phyloP scores from a whole-genome alignment of 2,888 invertebrate species.

The Drosophila incognita region DNA sequence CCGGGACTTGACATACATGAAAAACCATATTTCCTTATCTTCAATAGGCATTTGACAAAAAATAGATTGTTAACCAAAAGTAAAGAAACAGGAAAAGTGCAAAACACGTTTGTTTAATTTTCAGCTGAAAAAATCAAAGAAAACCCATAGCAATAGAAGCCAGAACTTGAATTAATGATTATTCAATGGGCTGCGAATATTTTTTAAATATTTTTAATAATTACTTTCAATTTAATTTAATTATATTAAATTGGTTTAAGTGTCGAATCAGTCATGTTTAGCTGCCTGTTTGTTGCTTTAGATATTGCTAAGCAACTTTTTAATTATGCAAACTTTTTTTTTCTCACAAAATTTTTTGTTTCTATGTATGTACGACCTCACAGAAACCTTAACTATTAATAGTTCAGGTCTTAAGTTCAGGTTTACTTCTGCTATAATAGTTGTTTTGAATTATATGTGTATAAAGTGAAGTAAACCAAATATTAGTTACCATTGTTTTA shows the following conservation, averaged over 20 bases:
- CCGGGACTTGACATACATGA: background rate
- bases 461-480: too few species aligned
- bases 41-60: too few species aligned
- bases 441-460: background rate
- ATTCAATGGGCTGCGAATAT: background rate
- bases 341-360: background rate
- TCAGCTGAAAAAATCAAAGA: background rate
- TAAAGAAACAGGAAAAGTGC: background rate
- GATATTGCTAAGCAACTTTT: background rate
- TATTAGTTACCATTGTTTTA: background rate
- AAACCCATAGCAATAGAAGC: background rate
- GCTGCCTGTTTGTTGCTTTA: background rate
- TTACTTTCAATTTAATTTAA: background rate
- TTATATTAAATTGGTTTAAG: background rate
- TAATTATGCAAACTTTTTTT: background rate
- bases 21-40: background rate
- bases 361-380: too few species aligned
- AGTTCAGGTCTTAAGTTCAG: accelerated
- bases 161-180: background rate
- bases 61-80: too few species aligned
- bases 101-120: background rate
- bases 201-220: background rate
- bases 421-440: too few species aligned
- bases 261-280: background rate
- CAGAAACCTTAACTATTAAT: background rate